phyloP scores from a whole-genome alignment of 1,140 invertebrate species.

The Procambarus clarkii region DNA sequence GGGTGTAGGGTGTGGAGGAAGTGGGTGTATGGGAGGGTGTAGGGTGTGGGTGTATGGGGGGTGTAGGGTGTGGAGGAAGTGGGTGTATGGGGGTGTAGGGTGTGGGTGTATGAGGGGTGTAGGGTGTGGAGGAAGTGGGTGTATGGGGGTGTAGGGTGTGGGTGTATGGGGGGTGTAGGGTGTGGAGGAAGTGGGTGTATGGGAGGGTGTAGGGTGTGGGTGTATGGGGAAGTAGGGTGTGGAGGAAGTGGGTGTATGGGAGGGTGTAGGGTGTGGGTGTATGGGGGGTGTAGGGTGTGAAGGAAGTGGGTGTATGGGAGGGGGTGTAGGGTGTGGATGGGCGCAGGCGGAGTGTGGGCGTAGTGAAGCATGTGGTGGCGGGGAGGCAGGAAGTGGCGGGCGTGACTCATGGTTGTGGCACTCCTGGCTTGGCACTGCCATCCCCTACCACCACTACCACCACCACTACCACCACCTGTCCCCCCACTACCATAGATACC shows the following conservation, averaged over 20 bases:
- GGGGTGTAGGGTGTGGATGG: not conserved
- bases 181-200: no score
- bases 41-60: not conserved
- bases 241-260: not conserved
- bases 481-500: not conserved
- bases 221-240: no score
- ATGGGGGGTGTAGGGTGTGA: not conserved
- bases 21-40: not conserved
- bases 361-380: no score
- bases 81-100: no score
- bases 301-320: not conserved
- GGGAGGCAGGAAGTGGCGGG: conserved; percentile 52
- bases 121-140: not conserved
- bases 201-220: no score
- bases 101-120: no score
- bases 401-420: conserved; percentile 55
- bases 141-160: not conserved
- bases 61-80: no score
- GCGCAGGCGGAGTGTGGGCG: not conserved
- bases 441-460: conserved; percentile 1
- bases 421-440: conserved; percentile 59
- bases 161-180: not conserved
- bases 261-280: not conserved
- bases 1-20: not conserved
- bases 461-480: not conserved